Base-by-base conservation (phyloP, 2,888 invertebrate genomes). In the Petrolisthes manimaculis region DNA sequence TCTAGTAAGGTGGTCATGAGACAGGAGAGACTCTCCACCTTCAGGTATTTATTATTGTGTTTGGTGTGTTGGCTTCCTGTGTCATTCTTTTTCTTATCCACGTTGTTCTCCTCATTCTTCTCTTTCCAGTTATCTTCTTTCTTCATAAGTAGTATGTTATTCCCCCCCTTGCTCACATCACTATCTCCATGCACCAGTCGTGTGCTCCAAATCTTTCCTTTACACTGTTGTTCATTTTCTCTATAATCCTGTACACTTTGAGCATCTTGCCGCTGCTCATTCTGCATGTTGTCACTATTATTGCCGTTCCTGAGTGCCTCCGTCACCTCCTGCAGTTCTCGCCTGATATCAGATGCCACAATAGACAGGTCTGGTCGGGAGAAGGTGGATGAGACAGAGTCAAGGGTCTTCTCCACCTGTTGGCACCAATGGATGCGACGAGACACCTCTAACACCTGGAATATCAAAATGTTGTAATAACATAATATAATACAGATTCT, bases 381-480 rank as follows among this genome's bases (percentile, higher is more conserved):
- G 53, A n/a, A 12, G 24, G 3, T 8, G 53, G 53, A 3, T 61
- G 61, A 61, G 71, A n/a, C 71, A 14, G 54, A 18, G 51, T 88
- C 86, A 18, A 89, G 24, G 24, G 56, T 61, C 18, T 56, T 74
- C 18, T 21, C 37, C 55, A 90, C 67, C 55, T 87, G 78, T n/a
- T 61, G 5, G 61, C 79, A 74, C 90, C 90, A 90, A 14, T 74
- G 86, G 55, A 90, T 84, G 9, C 90, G 86, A 2, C 86, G 81
- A 61, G 89, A 90, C 37, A 90, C 84, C 56, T 86, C 90, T 54
- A 90, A 18, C 53, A 90, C 87, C 90, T 90, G 37, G 0, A 21
- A 14, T 24, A 14, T 14, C 24, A 78, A 78, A 37, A 37, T 18
- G 9, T 9, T 2, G 61, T 18, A 61, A 61, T 61, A 14, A 18